These are phyloP conservation scores for Aphidius gifuensis DNA, from an alignment of 1,140 invertebrate genomes.

Conservation along the genomic window DNA sequence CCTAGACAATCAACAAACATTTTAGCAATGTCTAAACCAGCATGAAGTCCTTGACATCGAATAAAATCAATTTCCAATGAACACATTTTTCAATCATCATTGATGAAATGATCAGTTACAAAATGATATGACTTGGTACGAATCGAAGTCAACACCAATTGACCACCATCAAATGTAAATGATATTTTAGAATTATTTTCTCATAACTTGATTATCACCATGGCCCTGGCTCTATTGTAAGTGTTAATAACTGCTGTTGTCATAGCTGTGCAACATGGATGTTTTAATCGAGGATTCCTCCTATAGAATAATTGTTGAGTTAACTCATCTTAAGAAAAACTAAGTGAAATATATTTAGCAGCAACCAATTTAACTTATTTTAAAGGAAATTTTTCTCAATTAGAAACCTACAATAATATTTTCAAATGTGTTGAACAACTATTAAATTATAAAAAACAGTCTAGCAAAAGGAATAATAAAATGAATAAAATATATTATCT, in stretches of 20 bases:
- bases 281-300: neutral
- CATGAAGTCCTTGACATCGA: slow-evolving; percentile 16
- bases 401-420: too few relatives aligned
- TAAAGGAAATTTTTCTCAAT: neutral
- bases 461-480: too few relatives aligned
- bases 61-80: slow-evolving; percentile 22
- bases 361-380: slow-evolving; percentile 11
- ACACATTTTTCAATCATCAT: slow-evolving; percentile 19
- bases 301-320: neutral
- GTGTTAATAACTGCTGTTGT: neutral
- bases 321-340: slow-evolving; percentile 20
- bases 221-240: slow-evolving; percentile 7
- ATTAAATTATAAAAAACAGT: too few relatives aligned
- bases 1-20: slow-evolving; percentile 13
- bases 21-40: slow-evolving; percentile 12
- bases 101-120: slow-evolving; percentile 21
- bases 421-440: too few relatives aligned
- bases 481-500: too few relatives aligned
- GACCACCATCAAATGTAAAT: slow-evolving; percentile 23
- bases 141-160: slow-evolving; percentile 20
- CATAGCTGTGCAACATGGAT: neutral
- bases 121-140: slow-evolving; percentile 14
- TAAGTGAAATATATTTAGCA: slow-evolving; percentile 14
- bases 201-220: slow-evolving; percentile 12
- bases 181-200: slow-evolving; percentile 21